Base-by-base conservation (phyloP, 35 echinoderm and acorn worm species). In the Diadema setosum region DNA sequence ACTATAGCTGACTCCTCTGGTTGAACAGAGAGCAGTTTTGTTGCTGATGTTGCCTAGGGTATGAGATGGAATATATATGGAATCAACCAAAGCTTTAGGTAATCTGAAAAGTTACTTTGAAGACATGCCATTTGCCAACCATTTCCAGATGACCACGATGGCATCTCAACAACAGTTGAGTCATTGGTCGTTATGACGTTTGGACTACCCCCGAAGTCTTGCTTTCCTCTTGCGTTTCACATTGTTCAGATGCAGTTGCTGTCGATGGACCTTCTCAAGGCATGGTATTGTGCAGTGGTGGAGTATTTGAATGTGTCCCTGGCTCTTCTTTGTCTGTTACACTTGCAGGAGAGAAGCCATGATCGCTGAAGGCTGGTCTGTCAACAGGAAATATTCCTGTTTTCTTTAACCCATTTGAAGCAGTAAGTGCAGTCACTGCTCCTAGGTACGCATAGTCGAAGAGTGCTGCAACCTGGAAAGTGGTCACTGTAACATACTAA, bases 331-430 rank as follows among this genome's bases (percentile, higher is more conserved):
- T 35, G 39, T 76, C 70, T 34, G 39, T 39, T 35, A 36, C 70
- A 30, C 29, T 39, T 50, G 46, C 46, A 50, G 46, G 46, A 50
- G 46, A 7, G 43, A 83, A 23, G 12, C 78, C 85, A 75, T 45
- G 85, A 44, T 88, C 85, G 5, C 45, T 5, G 46, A 88, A 88
- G 16, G 78, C 67, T 30, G 69, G 16, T 39, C 65, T 61, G 45
- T 88, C 73, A 16, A 88, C 18, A 2, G 85, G 85, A 40, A 34
- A 88, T 33, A 88, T 50, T 75, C 85, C 85, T 18, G 39, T 42
- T 80, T 88, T 88, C 85, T 75, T 75, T 24, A 88, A 88, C 39
- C 85, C 69, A 27, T 75, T 88, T 42, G 46, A 44, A 45, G 65
- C 67, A 44, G 85, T 88, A 17, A 45, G 33, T 1, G 42, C 20